phyloP scores from a whole-genome alignment of 2,113 vertebrate species.

The Percopsis transmontana region DNA sequence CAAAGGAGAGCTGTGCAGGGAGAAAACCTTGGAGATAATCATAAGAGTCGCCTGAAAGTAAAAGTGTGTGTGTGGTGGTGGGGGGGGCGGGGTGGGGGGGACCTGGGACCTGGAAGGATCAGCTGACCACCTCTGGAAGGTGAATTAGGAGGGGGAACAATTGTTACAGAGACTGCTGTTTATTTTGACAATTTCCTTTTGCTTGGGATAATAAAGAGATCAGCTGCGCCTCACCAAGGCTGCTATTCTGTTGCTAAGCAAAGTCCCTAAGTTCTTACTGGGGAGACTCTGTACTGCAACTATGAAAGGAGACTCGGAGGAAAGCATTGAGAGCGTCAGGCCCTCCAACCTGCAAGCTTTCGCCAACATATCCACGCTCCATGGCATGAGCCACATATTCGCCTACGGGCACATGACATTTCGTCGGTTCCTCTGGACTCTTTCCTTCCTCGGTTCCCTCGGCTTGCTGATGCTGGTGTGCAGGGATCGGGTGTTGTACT shows the following conservation, averaged over 20 bases:
- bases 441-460: conserved; percentile 84
- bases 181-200: conserved; percentile 48
- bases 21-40: conserved; percentile 15
- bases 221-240: conserved; percentile 46
- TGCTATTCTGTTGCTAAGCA: conserved; percentile 72
- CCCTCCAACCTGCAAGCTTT: conserved; percentile 84
- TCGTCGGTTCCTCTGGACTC: conserved; percentile 83
- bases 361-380: conserved; percentile 85
- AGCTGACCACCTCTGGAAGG: conserved; percentile 55
- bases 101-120: conserved; percentile 58
- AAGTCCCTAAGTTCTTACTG: conserved; percentile 65
- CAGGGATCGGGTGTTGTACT: conserved; percentile 84
- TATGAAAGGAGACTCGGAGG: conserved; percentile 82
- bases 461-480: conserved; percentile 83
- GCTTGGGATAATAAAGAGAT: conserved; percentile 42
- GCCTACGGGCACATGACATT: conserved; percentile 84
- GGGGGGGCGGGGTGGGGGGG: conserved; percentile 31
- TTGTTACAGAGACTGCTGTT: conserved; percentile 53
- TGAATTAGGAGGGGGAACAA: conserved; percentile 63
- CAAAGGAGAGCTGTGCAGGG: conserved; percentile 48
- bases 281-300: conserved; percentile 54
- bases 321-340: conserved; percentile 79
- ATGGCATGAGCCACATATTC: conserved; percentile 90
- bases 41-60: conserved; percentile 53
- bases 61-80: conserved; percentile 18